Percentiles rank a stretch among this genome's conserved stretches.
phyloP scores from a whole-genome alignment of 2,797 vertebrate species.

The Corythornis leucogaster region DNA sequence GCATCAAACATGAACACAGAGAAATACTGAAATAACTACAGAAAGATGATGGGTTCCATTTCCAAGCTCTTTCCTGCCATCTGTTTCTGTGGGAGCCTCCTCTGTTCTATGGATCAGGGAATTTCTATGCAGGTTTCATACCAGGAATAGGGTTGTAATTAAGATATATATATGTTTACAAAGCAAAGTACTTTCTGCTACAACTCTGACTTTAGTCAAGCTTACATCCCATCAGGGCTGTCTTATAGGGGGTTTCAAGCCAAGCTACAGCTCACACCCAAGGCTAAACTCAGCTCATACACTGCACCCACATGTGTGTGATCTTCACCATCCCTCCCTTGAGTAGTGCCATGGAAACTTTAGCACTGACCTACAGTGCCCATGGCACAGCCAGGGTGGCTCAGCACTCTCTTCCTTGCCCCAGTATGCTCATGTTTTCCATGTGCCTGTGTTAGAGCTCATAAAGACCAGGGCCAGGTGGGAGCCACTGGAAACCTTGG shows the following conservation, averaged over 20 bases:
- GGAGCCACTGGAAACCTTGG: neutral
- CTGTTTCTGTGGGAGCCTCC: neutral
- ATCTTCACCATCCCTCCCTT: neutral
- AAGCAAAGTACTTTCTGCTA: neutral
- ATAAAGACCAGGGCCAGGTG: neutral
- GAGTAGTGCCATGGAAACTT: neutral
- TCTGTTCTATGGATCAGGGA: neutral
- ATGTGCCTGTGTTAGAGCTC: neutral
- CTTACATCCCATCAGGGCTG: neutral
- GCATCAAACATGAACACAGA: neutral
- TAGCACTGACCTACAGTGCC: too few relatives aligned
- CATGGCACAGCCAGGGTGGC: neutral
- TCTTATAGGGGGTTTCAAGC: neutral
- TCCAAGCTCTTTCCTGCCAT: neutral
- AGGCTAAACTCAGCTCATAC: neutral
- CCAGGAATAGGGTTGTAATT: neutral
- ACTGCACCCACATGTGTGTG: fast-evolving
- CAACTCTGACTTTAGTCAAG: neutral
- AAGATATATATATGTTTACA: neutral
- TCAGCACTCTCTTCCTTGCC: neutral
- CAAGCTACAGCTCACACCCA: neutral
- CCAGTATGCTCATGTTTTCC: neutral
- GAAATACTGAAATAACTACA: neutral
- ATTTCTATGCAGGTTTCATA: neutral
- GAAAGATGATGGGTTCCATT: neutral